Percentiles rank a stretch among this genome's conserved stretches.
Conservation (phyloP, 53 echinoderm and acorn worm genomes). For the Mesocentrotus franciscanus region DNA sequence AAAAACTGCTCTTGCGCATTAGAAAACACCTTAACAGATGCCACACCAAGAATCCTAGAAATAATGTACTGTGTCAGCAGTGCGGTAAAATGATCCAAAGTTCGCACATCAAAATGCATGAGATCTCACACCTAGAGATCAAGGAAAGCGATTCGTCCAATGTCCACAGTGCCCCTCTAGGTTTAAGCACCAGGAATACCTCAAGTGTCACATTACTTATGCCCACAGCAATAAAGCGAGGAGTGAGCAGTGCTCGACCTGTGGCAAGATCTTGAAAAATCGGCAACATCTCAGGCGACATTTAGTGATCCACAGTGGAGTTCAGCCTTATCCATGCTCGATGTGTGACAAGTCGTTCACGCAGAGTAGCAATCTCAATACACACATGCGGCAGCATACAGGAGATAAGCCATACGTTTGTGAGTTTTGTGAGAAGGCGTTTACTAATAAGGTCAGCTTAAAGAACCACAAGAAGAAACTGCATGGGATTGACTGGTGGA, state of each 20-base stretch:
- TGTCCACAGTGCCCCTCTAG: constrained; percentile 6
- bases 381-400: constrained; percentile 76
- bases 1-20: not conserved
- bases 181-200: not conserved
- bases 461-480: constrained; percentile 77
- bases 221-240: not conserved
- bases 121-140: not conserved
- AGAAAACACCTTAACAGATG: not conserved
- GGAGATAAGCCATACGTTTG: constrained; percentile 77
- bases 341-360: constrained; percentile 74
- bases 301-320: not conserved
- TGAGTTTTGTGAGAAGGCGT: constrained; percentile 67
- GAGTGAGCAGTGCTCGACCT: not conserved
- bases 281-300: not conserved
- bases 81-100: not conserved
- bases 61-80: not conserved
- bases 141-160: not conserved
- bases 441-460: constrained; percentile 79
- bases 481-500: constrained; percentile 84
- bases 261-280: not conserved
- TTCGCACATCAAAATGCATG: not conserved
- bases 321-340: constrained; percentile 65
- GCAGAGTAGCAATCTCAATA: constrained; percentile 64
- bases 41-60: not conserved
- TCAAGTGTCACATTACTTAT: not conserved